A percentile compares a stretch with the other conserved stretches of the same genome.
These are phyloP conservation scores for Drosophila maculinotata DNA, from an alignment of 2,888 invertebrate genomes.

Conservation along the genomic window DNA sequence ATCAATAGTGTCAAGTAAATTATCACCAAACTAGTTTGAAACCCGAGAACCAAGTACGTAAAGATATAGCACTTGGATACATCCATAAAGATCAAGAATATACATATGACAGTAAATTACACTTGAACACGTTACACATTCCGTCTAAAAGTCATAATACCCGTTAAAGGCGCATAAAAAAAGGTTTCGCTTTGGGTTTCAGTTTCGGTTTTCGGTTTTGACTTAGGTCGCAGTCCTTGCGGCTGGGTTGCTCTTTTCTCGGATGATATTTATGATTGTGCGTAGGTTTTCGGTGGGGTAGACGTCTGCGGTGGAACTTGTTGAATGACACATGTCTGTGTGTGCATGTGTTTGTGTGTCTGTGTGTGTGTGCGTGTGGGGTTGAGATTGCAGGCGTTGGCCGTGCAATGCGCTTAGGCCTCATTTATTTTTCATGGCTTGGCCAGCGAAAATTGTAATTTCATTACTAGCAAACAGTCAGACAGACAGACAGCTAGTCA, in stretches of 20 bases:
- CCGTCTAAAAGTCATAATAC: neutral
- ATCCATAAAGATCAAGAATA: too few species aligned
- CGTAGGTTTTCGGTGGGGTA: constrained; percentile 44
- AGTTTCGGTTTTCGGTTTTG: constrained; percentile 31
- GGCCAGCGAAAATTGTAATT: constrained; percentile 81
- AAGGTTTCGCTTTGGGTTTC: constrained; percentile 44
- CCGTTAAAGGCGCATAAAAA: constrained; percentile 18
- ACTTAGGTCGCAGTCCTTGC: constrained; percentile 28
- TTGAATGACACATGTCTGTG: constrained; percentile 53
- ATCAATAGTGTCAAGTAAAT: too few species aligned
- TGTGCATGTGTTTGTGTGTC: constrained; percentile 13
- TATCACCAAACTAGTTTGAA: too few species aligned
- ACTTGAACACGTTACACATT: neutral
- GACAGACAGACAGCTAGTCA: constrained; percentile 17
- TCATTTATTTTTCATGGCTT: constrained; percentile 82
- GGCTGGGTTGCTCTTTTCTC: constrained; percentile 38
- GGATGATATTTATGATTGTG: constrained; percentile 66
- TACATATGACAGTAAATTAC: neutral
- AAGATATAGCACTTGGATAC: too few species aligned
- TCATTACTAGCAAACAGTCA: constrained; percentile 71
- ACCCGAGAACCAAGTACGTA: too few species aligned
- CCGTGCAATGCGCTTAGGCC: constrained; percentile 74
- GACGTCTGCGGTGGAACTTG: constrained; percentile 51
- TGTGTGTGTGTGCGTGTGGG: constrained; percentile 24
- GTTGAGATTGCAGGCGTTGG: constrained; percentile 50